A percentile compares a stretch with the other conserved stretches of the same genome.
phyloP scores from a whole-genome alignment of 2,113 vertebrate species.

The Charina bottae region DNA sequence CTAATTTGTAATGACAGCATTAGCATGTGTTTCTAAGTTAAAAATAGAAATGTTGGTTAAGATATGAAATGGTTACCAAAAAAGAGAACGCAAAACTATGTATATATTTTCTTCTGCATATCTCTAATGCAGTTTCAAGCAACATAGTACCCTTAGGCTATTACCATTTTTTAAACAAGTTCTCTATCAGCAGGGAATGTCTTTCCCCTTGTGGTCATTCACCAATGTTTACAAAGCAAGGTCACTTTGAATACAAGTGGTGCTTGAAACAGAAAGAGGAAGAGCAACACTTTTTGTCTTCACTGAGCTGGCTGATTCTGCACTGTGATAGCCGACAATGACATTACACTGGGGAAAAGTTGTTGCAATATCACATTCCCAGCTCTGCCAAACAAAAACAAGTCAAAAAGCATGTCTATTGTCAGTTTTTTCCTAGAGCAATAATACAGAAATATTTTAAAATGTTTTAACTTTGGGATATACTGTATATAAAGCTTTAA shows the following conservation, averaged over 20 bases:
- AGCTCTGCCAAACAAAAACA: slow-evolving; percentile 56
- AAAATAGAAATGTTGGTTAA: slow-evolving; percentile 45
- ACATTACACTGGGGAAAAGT: slow-evolving; percentile 71
- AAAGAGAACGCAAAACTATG: slow-evolving; percentile 20
- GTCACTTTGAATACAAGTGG: slow-evolving; percentile 73
- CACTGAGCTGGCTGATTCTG: slow-evolving; percentile 69
- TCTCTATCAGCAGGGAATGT: slow-evolving; percentile 42
- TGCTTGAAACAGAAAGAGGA: slow-evolving; percentile 56
- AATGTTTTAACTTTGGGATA: slow-evolving; percentile 62
- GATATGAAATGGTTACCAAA: slow-evolving; percentile 40
- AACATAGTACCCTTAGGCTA: slow-evolving; percentile 29
- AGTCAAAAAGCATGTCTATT: slow-evolving; percentile 50
- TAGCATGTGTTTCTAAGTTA: slow-evolving; percentile 16
- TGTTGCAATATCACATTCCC: slow-evolving; percentile 63
- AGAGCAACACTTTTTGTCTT: slow-evolving; percentile 67
- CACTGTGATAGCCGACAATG: slow-evolving; percentile 69
- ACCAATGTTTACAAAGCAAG: slow-evolving; percentile 73
- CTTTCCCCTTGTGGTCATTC: slow-evolving; percentile 65
- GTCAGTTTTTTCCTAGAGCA: slow-evolving; percentile 46
- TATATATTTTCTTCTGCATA: slow-evolving; percentile 23
- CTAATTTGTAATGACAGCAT: background rate
- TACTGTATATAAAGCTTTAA: slow-evolving; percentile 61
- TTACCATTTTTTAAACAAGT: slow-evolving; percentile 47
- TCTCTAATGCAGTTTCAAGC: slow-evolving; percentile 23
- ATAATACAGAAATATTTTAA: slow-evolving; percentile 60